phyloP scores from a whole-genome alignment of 2,113 vertebrate genomes.

The Ophthalmolycus amberensis region DNA sequence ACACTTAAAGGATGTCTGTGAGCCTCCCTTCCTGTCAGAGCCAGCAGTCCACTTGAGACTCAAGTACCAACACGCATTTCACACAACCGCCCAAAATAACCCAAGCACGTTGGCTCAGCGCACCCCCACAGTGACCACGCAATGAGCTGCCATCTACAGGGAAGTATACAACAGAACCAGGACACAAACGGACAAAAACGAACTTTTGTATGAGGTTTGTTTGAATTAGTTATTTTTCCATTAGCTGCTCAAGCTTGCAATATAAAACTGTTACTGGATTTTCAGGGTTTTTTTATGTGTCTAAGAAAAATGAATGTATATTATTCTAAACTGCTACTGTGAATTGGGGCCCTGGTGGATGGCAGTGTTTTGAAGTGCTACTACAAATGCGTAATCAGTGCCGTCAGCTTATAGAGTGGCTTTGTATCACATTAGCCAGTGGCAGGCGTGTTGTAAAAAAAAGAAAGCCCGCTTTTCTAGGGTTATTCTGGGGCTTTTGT shows the following conservation, averaged over 20 bases:
- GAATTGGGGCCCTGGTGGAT: slow-evolving; percentile 32
- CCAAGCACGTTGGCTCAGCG: slow-evolving; percentile 29
- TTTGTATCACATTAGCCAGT: slow-evolving; percentile 63
- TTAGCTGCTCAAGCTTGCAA: slow-evolving; percentile 8
- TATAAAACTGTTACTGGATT: slow-evolving; percentile 1
- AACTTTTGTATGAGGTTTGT: not conserved
- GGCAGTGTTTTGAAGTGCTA: slow-evolving; percentile 61
- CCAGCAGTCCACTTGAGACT: slow-evolving; percentile 73
- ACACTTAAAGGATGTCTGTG: slow-evolving; percentile 70
- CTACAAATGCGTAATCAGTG: slow-evolving; percentile 65
- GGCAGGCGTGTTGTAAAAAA: slow-evolving; percentile 42
- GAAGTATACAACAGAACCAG: not conserved
- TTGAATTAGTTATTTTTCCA: slow-evolving; percentile 11
- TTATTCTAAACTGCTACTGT: slow-evolving; percentile 38
- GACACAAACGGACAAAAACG: not conserved
- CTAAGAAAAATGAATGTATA: slow-evolving; percentile 13
- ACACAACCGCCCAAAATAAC: slow-evolving; percentile 72
- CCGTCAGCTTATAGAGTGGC: slow-evolving; percentile 53
- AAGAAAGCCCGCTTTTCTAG: slow-evolving; percentile 24
- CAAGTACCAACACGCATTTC: slow-evolving; percentile 74
- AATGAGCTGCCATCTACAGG: slow-evolving; percentile 37
- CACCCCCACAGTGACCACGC: slow-evolving; percentile 30
- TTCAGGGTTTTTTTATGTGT: not conserved
- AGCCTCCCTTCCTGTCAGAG: slow-evolving; percentile 71
- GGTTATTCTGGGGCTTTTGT: slow-evolving; percentile 58